phyloP scores from a whole-genome alignment of 2,797 vertebrate species.

The Chromobotia macracanthus region DNA sequence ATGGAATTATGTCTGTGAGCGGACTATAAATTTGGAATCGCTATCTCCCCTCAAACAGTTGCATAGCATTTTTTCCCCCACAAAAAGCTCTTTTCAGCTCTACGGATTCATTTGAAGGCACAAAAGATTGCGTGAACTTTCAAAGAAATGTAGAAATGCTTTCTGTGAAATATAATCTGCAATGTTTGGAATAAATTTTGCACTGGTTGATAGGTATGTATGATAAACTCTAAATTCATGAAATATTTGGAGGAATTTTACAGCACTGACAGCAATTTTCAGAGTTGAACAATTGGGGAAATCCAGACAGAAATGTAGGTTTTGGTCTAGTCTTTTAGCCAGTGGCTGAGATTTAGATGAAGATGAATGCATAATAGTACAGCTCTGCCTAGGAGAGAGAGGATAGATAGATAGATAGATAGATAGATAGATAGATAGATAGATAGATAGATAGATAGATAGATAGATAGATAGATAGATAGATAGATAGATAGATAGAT shows the following conservation, averaged over 20 bases:
- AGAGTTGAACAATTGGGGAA: background rate
- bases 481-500: too few relatives aligned
- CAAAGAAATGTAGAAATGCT: conserved; percentile 60
- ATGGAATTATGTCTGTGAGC: conserved; percentile 81
- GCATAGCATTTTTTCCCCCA: conserved; percentile 64
- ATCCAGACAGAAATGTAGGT: background rate
- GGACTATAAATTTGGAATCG: conserved; percentile 77
- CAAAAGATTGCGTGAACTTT: conserved; percentile 70
- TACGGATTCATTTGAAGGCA: conserved; percentile 68
- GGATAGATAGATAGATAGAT: background rate
- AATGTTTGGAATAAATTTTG: conserved; percentile 63
- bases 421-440: too few relatives aligned
- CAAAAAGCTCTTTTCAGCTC: conserved; percentile 60
- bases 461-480: too few relatives aligned
- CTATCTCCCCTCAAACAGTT: conserved; percentile 68
- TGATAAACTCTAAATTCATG: conserved; percentile 26
- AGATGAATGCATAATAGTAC: background rate
- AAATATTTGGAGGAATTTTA: background rate
- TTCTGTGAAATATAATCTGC: conserved; percentile 60
- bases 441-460: too few relatives aligned
- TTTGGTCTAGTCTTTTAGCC: background rate
- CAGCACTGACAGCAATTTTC: background rate
- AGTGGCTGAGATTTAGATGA: conserved; percentile 2
- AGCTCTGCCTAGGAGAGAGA: background rate
- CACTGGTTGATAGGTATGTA: conserved; percentile 38